These are phyloP conservation scores for Tragelaphus scriptus DNA, from an alignment of 2,113 vertebrate genomes.

Conservation along the genomic window DNA sequence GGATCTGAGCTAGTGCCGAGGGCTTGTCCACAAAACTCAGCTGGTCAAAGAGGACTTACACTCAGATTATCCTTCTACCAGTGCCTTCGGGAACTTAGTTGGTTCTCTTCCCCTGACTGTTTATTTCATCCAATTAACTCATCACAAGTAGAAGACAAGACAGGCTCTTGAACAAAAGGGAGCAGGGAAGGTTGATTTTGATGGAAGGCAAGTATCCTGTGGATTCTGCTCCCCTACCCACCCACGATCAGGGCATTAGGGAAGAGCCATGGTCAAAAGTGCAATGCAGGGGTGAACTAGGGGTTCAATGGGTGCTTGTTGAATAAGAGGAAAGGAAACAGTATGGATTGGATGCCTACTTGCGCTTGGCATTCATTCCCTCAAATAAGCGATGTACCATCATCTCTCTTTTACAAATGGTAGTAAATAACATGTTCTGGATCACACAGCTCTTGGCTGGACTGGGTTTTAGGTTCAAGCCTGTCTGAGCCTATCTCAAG, in stretches of 20 bases:
- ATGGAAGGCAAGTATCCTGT: not conserved
- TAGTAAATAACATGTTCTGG: no score
- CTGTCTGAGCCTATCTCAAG: not conserved
- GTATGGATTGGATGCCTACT: not conserved
- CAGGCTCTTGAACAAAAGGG: not conserved
- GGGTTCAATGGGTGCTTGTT: accelerated
- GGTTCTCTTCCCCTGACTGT: not conserved
- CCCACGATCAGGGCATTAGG: accelerated
- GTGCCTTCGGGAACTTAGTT: not conserved
- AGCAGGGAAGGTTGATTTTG: not conserved
- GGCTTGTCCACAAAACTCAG: not conserved
- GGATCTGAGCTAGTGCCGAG: no score
- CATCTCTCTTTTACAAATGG: not conserved
- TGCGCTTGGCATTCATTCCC: not conserved
- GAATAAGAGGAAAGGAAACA: not conserved
- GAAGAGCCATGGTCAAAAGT: not conserved
- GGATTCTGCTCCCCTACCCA: not conserved
- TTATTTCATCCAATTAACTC: not conserved
- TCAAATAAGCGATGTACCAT: accelerated
- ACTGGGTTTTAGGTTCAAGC: not conserved
- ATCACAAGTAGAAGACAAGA: not conserved
- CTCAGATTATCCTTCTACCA: not conserved
- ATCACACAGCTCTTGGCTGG: not conserved
- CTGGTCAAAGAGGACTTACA: not conserved
- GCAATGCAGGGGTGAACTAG: accelerated